Conservation (phyloP, 1,140 invertebrate species). For the Zaprionus nigranus region DNA sequence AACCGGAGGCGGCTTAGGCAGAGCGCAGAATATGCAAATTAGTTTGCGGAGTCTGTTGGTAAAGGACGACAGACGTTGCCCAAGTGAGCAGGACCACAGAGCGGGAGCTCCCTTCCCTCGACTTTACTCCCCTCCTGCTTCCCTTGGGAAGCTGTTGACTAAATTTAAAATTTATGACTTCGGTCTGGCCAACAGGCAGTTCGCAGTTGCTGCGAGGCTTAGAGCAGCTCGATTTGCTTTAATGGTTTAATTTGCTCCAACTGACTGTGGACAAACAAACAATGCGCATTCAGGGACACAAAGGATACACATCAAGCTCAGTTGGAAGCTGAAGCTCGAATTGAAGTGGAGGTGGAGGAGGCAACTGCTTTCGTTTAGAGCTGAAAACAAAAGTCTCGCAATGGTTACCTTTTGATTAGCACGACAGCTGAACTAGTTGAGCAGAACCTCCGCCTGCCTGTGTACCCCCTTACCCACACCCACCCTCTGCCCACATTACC, state of each 20-base stretch:
- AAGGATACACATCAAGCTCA: background rate
- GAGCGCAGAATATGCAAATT: constrained; percentile 69
- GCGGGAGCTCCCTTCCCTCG: background rate
- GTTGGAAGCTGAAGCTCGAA: background rate
- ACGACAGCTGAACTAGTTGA: constrained; percentile 17
- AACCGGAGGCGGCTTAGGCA: constrained; percentile 2
- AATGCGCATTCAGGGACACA: constrained; percentile 16
- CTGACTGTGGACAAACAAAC: constrained; percentile 34
- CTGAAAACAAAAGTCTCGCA: constrained; percentile 13
- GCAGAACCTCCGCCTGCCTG: constrained; percentile 6
- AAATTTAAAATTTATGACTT: constrained; percentile 75
- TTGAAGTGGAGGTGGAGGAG: background rate
- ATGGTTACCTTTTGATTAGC: constrained; percentile 24
- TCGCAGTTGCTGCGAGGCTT: constrained; percentile 25
- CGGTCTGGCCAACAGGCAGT: constrained; percentile 30
- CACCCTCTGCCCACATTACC: background rate
- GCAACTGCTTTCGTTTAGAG: background rate
- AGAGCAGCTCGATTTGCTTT: constrained; percentile 49
- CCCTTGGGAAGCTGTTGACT: constrained; percentile 32
- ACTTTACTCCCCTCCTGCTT: background rate
- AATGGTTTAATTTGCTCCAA: constrained; percentile 38
- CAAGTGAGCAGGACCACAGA: background rate
- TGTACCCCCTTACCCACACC: background rate
- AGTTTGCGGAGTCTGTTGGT: constrained; percentile 46
- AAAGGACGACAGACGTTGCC: constrained; percentile 25